phyloP scores from a whole-genome alignment of 2,797 vertebrate genomes.

The Strix occidentalis region DNA sequence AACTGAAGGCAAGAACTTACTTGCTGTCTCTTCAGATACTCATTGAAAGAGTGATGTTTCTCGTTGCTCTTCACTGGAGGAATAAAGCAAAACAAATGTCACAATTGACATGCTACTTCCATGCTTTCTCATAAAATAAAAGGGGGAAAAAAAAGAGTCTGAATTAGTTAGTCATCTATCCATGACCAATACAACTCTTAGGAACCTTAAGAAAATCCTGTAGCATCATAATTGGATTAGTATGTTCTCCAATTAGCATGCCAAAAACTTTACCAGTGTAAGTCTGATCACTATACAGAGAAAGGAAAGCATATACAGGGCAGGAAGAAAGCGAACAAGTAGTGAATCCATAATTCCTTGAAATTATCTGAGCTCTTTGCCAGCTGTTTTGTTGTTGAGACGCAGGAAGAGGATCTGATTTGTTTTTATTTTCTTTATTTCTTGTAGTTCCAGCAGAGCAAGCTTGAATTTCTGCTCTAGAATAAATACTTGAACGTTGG shows the following conservation, averaged over 20 bases:
- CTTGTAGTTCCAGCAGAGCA: neutral
- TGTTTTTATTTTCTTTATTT: neutral
- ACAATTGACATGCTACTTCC: neutral
- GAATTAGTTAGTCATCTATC: neutral
- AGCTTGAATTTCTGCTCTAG: neutral
- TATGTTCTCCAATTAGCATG: neutral
- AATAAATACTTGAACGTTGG: neutral
- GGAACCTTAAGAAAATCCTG: neutral
- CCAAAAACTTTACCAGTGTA: neutral
- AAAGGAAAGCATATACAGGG: neutral
- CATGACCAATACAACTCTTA: neutral
- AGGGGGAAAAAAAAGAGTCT: neutral
- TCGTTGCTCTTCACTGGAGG: neutral
- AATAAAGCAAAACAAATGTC: constrained; percentile 14
- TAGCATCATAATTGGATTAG: constrained; percentile 9
- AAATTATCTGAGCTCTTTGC: neutral
- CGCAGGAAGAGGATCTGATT: neutral
- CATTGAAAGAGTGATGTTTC: neutral
- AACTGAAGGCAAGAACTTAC: neutral
- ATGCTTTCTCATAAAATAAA: neutral
- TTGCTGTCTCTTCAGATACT: neutral
- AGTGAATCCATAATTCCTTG: neutral
- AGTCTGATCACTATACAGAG: neutral
- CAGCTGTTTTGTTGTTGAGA: neutral
- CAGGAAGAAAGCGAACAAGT: neutral